Conservation (phyloP, 2,797 vertebrate genomes). For the Apogon hyalosoma region DNA sequence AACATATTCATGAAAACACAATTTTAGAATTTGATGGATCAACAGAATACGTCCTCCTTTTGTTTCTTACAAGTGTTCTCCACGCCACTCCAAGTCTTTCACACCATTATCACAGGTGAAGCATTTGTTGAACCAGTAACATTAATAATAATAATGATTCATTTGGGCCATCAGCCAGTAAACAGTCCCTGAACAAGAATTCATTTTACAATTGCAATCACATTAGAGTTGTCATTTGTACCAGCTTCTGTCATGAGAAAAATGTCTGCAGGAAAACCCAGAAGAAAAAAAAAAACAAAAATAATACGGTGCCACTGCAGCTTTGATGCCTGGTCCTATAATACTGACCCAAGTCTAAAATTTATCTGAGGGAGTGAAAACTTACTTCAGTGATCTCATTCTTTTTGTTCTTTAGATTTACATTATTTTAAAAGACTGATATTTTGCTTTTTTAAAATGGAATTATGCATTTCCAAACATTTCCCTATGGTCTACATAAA, state of each 20-base stretch:
- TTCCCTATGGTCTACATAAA: no score
- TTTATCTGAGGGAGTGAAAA: conserved; percentile 35
- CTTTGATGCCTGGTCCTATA: conserved; percentile 50
- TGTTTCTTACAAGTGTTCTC: no score
- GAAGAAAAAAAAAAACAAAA: conserved; percentile 10
- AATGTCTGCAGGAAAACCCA: background rate
- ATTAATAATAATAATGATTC: background rate
- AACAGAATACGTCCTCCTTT: no score
- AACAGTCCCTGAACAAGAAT: background rate
- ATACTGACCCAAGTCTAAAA: conserved; percentile 59
- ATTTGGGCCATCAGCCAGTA: background rate
- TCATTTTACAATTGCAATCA: background rate
- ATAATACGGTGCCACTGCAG: conserved; percentile 33
- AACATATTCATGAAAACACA: no score
- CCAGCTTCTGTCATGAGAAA: background rate
- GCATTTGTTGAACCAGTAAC: background rate
- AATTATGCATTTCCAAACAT: no score
- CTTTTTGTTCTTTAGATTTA: conserved; percentile 45
- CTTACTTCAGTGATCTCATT: conserved; percentile 40
- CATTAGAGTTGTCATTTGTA: background rate
- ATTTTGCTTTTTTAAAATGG: no score
- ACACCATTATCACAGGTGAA: background rate
- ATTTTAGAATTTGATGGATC: no score
- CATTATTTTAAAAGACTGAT: no score
- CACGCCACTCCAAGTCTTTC: no score